Percentiles rank a stretch among this genome's conserved stretches.
Conservation (phyloP, 92 coral and sea anemone species). For the Isaurus tuberculatus region DNA sequence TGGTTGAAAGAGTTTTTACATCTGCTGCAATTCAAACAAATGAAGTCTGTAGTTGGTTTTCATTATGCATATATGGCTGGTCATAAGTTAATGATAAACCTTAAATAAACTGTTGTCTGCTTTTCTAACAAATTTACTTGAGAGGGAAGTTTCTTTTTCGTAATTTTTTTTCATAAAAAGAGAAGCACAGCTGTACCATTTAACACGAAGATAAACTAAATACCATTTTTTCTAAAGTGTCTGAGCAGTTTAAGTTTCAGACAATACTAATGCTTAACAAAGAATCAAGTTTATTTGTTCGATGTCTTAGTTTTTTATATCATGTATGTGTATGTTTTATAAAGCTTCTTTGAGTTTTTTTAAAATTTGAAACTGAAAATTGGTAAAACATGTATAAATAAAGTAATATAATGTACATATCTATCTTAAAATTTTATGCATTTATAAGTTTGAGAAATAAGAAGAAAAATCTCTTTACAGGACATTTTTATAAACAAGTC, state of each 20-base stretch:
- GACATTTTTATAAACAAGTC: too few species aligned
- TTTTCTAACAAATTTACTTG: constrained; percentile 18
- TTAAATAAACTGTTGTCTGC: constrained; percentile 31
- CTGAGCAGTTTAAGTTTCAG: constrained; percentile 27
- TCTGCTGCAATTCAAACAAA: constrained; percentile 32
- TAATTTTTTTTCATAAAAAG: background rate
- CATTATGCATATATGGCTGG: constrained; percentile 2
- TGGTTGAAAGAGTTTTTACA: constrained; percentile 2
- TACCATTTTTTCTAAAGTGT: background rate
- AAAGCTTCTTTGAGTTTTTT: too few species aligned
- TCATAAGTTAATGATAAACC: constrained; percentile 42
- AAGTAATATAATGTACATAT: too few species aligned
- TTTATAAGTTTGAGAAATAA: too few species aligned
- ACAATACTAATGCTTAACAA: constrained; percentile 3
- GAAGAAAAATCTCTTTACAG: too few species aligned
- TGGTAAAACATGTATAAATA: too few species aligned
- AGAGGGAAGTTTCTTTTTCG: background rate
- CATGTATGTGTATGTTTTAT: too few species aligned
- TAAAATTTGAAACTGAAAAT: too few species aligned
- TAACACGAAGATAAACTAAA: background rate
- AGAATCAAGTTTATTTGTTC: background rate
- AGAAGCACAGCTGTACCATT: constrained; percentile 14
- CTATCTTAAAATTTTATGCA: too few species aligned
- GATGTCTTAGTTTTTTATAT: background rate
- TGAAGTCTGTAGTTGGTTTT: constrained; percentile 14